Percentiles rank a stretch among this genome's conserved stretches.
Evolutionary conservation across 2,113 vertebrate genomes (phyloP).

Genomic region (Podocnemis expansa): DNA sequence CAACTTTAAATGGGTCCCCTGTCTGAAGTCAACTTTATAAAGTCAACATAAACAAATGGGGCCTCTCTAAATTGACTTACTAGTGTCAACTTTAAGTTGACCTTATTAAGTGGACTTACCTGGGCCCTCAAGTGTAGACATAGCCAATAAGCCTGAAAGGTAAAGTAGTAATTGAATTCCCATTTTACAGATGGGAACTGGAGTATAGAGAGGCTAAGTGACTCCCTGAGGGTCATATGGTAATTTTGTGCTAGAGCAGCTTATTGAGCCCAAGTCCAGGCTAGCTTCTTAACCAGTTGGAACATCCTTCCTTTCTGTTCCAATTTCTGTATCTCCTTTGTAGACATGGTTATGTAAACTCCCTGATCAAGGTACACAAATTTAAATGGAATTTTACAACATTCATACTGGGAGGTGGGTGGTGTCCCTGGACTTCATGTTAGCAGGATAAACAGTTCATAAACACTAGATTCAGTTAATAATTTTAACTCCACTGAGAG

Average conservation of each 20-base stretch:
- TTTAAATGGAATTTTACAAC: conserved; percentile 5
- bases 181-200: not conserved
- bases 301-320: not conserved
- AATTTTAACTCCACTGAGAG: not conserved
- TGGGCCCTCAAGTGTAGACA: no score
- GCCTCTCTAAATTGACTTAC: no score
- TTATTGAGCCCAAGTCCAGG: not conserved
- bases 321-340: not conserved
- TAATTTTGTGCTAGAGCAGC: not conserved
- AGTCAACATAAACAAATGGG: no score
- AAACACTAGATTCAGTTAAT: not conserved
- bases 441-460: not conserved
- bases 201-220: not conserved
- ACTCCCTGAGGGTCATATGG: not conserved
- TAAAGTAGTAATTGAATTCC: conserved; percentile 47
- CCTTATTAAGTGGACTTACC: no score
- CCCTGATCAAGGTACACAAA: not conserved
- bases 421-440: not conserved
- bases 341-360: not conserved
- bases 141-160: conserved; percentile 24
- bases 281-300: not conserved
- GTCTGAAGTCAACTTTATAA: no score
- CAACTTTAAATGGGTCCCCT: no score
- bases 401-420: conserved; percentile 1
- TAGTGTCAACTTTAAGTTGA: no score